Conservation (phyloP, 2,888 invertebrate genomes). For the Bedellia somnulentella region DNA sequence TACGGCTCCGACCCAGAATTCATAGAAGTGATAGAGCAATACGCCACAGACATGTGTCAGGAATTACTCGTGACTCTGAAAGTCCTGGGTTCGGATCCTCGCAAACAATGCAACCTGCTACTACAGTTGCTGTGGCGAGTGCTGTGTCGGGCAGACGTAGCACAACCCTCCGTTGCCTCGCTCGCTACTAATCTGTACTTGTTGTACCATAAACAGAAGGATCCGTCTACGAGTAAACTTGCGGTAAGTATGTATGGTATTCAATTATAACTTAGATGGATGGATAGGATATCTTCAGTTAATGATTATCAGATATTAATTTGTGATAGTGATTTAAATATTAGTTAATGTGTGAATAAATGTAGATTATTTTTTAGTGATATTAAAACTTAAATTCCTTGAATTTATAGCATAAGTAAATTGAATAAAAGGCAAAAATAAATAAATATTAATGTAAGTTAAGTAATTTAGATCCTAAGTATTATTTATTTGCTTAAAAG, state of each 20-base stretch:
- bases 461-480: background rate
- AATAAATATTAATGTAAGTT: too few species aligned
- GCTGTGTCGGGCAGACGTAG: slow-evolving; percentile 66
- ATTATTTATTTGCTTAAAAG: background rate
- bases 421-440: too few species aligned
- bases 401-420: too few species aligned
- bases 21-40: slow-evolving; percentile 74
- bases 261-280: too few species aligned
- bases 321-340: too few species aligned
- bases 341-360: too few species aligned
- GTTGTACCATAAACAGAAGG: slow-evolving; percentile 66
- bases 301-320: too few species aligned
- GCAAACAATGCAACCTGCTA: slow-evolving; percentile 72
- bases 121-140: slow-evolving; percentile 74
- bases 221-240: slow-evolving; percentile 28
- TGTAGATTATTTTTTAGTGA: too few species aligned
- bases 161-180: slow-evolving; percentile 60
- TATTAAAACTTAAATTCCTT: too few species aligned
- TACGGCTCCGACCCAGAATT: slow-evolving; percentile 91
- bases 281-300: too few species aligned
- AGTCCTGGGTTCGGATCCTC: slow-evolving; percentile 64
- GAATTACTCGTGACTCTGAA: slow-evolving; percentile 73
- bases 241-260: slow-evolving; percentile 21
- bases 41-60: slow-evolving; percentile 75
- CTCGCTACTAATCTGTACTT: slow-evolving; percentile 83